Evolutionary conservation across 2,888 invertebrate species (phyloP).

Genomic region (Euproctis similis): DNA sequence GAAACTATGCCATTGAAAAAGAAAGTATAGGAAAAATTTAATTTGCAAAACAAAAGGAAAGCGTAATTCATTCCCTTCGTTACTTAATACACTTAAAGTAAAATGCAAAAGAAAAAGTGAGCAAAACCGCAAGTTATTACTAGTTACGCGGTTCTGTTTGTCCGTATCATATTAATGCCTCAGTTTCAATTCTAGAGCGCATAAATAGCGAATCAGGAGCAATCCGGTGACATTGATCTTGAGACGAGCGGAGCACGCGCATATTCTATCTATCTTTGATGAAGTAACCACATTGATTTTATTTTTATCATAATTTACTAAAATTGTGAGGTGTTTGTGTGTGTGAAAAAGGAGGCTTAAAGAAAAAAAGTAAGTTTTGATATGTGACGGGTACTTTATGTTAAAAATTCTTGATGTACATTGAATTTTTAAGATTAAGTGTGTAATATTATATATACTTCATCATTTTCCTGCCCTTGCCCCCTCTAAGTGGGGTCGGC

Average conservation of each 20-base stretch:
- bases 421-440: no score
- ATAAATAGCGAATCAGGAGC: slow-evolving; percentile 67
- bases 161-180: slow-evolving; percentile 42
- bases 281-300: slow-evolving; percentile 4
- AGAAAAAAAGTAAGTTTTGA: slow-evolving; percentile 11
- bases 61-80: slow-evolving; percentile 3
- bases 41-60: no score
- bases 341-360: slow-evolving; percentile 4
- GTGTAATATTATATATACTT: no score
- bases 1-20: no score
- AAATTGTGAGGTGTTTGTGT: slow-evolving; percentile 19
- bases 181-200: slow-evolving; percentile 56
- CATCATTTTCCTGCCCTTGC: no score
- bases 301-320: slow-evolving; percentile 2
- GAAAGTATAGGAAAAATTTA: no score
- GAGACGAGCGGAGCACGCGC: slow-evolving; percentile 38
- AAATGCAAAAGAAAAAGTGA: slow-evolving; percentile 20
- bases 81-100: slow-evolving; percentile 9
- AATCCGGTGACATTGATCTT: slow-evolving; percentile 58
- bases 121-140: slow-evolving; percentile 14
- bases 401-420: no score
- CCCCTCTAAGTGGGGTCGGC: no score
- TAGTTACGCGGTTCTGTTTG: slow-evolving; percentile 16
- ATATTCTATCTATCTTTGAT: slow-evolving; percentile 6
- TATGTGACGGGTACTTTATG: no score